These are phyloP conservation scores for Enoplosus armatus DNA, from an alignment of 2,797 vertebrate species.

Conservation along the genomic window DNA sequence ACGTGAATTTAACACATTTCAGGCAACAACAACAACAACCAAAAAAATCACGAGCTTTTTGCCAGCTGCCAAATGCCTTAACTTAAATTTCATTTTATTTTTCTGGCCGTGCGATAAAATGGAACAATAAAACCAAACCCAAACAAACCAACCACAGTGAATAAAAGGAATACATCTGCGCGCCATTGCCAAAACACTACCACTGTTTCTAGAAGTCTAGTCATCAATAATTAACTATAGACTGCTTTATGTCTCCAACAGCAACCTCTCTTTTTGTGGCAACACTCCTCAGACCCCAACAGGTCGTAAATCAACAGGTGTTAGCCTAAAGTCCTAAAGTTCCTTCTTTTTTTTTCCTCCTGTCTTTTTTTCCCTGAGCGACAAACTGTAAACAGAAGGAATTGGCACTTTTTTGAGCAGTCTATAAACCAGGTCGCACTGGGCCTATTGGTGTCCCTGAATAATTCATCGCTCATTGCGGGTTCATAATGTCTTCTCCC, in stretches of 20 bases:
- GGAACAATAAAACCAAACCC: not conserved
- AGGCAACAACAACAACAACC: not conserved
- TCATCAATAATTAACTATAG: slow-evolving; percentile 67
- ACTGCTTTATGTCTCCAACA: slow-evolving; percentile 42
- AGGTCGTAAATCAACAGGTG: slow-evolving; percentile 85
- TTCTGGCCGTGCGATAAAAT: not conserved
- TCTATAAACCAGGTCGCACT: slow-evolving; percentile 92
- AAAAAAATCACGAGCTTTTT: not conserved
- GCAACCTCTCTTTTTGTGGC: slow-evolving; percentile 35
- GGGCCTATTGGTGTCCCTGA: slow-evolving; percentile 94
- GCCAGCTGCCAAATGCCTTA: not conserved
- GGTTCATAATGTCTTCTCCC: slow-evolving; percentile 98
- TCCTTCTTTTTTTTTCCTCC: slow-evolving; percentile 20
- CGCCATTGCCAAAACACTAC: slow-evolving; percentile 14
- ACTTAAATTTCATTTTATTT: not conserved
- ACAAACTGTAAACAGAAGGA: slow-evolving; percentile 74
- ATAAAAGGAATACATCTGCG: not conserved
- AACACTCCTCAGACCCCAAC: slow-evolving; percentile 53
- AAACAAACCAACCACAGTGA: not conserved
- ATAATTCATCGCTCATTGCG: slow-evolving; percentile 99
- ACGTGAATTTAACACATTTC: slow-evolving; percentile 24
- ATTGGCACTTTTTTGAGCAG: slow-evolving; percentile 90
- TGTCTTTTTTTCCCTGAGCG: not conserved
- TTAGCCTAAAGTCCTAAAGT: slow-evolving; percentile 47
- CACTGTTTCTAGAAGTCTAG: not conserved